A percentile compares a stretch with the other conserved stretches of the same genome.
Conservation (phyloP, 2,797 vertebrate genomes). For the Agapornis canus region DNA sequence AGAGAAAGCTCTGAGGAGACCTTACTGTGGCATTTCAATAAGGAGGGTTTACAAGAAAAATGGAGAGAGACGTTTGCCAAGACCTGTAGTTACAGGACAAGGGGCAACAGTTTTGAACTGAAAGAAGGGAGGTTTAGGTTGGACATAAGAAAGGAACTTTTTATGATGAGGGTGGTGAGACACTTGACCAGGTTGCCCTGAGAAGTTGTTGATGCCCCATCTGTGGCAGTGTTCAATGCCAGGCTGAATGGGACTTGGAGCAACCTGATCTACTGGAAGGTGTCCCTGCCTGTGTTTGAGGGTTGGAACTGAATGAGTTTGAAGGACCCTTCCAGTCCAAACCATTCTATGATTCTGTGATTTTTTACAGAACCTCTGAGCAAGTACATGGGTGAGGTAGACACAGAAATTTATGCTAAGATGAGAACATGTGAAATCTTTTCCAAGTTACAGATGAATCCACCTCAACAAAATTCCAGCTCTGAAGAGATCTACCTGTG, state of each 20-base stretch:
- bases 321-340: background rate
- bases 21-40: background rate
- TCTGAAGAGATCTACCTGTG: background rate
- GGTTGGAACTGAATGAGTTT: background rate
- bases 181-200: background rate
- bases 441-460: background rate
- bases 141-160: background rate
- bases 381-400: background rate
- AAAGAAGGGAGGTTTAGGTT: background rate
- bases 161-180: background rate
- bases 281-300: background rate
- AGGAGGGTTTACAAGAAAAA: background rate
- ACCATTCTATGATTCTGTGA: fast-evolving
- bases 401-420: background rate
- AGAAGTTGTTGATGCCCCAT: background rate
- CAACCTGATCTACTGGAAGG: background rate
- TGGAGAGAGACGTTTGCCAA: background rate
- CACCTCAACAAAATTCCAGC: background rate
- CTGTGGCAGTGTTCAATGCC: background rate
- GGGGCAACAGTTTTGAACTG: background rate
- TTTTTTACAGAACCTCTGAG: background rate
- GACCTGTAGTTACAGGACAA: background rate
- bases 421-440: background rate
- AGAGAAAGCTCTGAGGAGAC: fast-evolving
- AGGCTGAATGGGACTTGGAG: background rate